These are phyloP conservation scores for Scarus forsteni DNA, from an alignment of 2,797 vertebrate genomes.

Conservation along the genomic window DNA sequence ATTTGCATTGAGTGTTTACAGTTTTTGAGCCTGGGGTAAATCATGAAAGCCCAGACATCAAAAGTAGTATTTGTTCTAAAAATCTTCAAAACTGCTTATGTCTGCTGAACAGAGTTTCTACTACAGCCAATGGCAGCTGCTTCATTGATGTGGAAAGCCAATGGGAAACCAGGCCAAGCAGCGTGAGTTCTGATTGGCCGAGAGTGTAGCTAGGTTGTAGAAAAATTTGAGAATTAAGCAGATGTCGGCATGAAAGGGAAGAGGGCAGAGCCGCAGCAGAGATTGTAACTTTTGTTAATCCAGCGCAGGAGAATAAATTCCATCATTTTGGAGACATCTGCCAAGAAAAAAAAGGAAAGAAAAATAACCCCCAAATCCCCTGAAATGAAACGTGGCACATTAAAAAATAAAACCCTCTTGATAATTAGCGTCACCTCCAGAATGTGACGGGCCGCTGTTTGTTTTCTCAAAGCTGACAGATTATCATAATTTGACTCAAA, in stretches of 20 bases:
- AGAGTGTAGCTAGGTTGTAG: conserved; percentile 68
- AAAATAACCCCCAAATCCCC: conserved; percentile 48
- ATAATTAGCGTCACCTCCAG: conserved; percentile 57
- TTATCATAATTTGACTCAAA: conserved; percentile 50
- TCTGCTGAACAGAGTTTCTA: conserved; percentile 65
- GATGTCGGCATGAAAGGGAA: conserved; percentile 59
- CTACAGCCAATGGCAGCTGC: conserved; percentile 61
- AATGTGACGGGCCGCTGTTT: conserved; percentile 50
- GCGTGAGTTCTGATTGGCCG: conserved; percentile 65
- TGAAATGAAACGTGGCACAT: conserved; percentile 38
- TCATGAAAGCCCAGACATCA: conserved; percentile 62
- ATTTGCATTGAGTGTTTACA: conserved; percentile 57
- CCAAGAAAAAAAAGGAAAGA: conserved; percentile 4
- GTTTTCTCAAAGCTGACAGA: conserved; percentile 51
- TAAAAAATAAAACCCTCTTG: conserved; percentile 13
- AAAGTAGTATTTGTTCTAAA: conserved; percentile 70
- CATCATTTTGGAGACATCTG: conserved; percentile 48
- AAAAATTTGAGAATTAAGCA: conserved; percentile 56
- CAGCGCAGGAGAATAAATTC: conserved; percentile 37
- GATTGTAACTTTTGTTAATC: conserved; percentile 56
- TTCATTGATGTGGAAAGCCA: conserved; percentile 75
- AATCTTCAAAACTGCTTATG: conserved; percentile 78
- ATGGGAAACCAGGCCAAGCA: conserved; percentile 79
- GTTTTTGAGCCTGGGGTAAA: conserved; percentile 55
- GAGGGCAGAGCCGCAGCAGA: conserved; percentile 45